These are phyloP conservation scores for Ciconia nigra DNA, from an alignment of 2,797 vertebrate species.

Conservation along the genomic window DNA sequence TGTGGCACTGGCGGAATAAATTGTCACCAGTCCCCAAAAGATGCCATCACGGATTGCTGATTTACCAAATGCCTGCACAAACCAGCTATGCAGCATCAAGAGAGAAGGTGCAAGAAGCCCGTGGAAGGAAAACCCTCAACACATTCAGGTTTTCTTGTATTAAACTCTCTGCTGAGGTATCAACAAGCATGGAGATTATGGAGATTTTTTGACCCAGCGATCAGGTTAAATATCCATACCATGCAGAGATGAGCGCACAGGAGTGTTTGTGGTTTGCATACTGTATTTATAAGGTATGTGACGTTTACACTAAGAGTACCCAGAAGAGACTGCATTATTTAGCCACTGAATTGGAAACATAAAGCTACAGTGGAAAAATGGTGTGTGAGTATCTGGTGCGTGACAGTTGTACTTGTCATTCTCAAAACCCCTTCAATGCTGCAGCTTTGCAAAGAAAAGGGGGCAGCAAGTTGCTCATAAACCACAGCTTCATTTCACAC, in stretches of 20 bases:
- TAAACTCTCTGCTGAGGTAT: background rate
- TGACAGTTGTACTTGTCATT: background rate
- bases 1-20: background rate
- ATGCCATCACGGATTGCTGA: background rate
- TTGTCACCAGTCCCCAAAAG: background rate
- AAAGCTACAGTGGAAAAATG: background rate
- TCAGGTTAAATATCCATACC: background rate
- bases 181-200: rapidly evolving
- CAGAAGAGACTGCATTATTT: background rate
- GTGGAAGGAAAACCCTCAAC: background rate
- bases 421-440: background rate
- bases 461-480: background rate
- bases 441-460: background rate
- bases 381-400: background rate
- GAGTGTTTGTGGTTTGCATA: background rate
- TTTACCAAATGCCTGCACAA: background rate
- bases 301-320: background rate
- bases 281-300: background rate
- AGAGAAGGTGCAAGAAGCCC: background rate
- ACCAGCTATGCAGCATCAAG: background rate
- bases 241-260: rapidly evolving
- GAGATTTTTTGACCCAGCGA: background rate
- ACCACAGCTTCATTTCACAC: slow-evolving; percentile 32
- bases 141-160: background rate
- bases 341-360: background rate